These are phyloP conservation scores for Orussus abietinus DNA, from an alignment of 1,140 invertebrate genomes.

Conservation along the genomic window DNA sequence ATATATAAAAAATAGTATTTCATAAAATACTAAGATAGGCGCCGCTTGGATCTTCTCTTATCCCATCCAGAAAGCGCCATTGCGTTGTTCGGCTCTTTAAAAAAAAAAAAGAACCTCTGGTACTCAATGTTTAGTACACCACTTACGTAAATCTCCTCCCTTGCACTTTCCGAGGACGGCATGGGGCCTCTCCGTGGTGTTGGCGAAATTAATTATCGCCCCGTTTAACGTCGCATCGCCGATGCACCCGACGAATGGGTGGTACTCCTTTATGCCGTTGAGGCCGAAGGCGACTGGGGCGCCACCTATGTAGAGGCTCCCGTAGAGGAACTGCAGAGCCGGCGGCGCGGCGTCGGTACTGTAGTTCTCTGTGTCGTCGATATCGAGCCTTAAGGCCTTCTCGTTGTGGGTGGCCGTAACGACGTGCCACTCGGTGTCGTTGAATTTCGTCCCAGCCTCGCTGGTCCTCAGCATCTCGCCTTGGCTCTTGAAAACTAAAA, in stretches of 20 bases:
- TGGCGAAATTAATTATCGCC: slow-evolving; percentile 76
- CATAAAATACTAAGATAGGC: no score
- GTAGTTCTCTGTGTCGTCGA: slow-evolving; percentile 73
- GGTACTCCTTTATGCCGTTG: no score
- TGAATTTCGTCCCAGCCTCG: slow-evolving; percentile 62
- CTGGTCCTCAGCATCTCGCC: slow-evolving; percentile 59
- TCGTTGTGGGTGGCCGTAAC: slow-evolving; percentile 75
- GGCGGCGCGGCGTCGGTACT: slow-evolving; percentile 57
- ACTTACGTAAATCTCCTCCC: slow-evolving; percentile 35
- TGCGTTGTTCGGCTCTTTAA: no score
- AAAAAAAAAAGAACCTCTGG: no score
- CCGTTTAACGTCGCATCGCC: slow-evolving; percentile 84
- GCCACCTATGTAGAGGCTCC: slow-evolving; percentile 81
- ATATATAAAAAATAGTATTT: no score
- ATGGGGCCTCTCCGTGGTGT: slow-evolving; percentile 60
- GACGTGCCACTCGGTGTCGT: slow-evolving; percentile 91
- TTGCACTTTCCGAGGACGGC: slow-evolving; percentile 67
- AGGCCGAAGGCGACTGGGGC: slow-evolving; percentile 61
- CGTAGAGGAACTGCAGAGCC: slow-evolving; percentile 59
- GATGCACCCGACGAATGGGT: slow-evolving; percentile 80
- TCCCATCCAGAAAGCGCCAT: no score
- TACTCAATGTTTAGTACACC: background rate
- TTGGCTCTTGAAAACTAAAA: slow-evolving; percentile 67
- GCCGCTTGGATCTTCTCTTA: no score
- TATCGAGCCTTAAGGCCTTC: slow-evolving; percentile 65